Conservation (phyloP, 2,113 vertebrate species). For the Misgurnus anguillicaudatus region DNA sequence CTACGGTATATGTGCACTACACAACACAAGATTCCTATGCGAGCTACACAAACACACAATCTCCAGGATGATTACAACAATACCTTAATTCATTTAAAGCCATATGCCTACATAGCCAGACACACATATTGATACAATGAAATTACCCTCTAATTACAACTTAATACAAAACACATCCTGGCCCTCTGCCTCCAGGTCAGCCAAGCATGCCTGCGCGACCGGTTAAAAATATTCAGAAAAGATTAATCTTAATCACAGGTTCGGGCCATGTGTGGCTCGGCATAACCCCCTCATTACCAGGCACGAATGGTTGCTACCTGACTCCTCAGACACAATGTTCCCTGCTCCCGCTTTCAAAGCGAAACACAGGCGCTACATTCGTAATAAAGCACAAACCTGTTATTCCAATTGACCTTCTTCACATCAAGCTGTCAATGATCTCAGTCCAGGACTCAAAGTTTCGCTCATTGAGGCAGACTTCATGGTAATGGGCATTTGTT, state of each 20-base stretch:
- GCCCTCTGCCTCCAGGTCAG: conserved; percentile 35
- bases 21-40: neutral
- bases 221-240: conserved; percentile 61
- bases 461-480: conserved; percentile 70
- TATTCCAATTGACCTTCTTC: conserved; percentile 85
- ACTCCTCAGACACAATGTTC: conserved; percentile 66
- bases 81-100: conserved; percentile 37
- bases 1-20: neutral
- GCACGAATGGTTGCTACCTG: conserved; percentile 45
- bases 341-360: conserved; percentile 62
- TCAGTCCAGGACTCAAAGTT: conserved; percentile 75
- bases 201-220: conserved; percentile 36
- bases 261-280: conserved; percentile 75
- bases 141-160: conserved; percentile 34
- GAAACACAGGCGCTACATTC: conserved; percentile 76
- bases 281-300: conserved; percentile 79
- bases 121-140: conserved; percentile 30
- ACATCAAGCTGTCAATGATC: conserved; percentile 85
- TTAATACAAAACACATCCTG: conserved; percentile 40
- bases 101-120: conserved; percentile 32
- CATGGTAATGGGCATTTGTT: conserved; percentile 80
- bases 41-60: neutral
- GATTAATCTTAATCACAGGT: conserved; percentile 82
- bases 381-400: conserved; percentile 81
- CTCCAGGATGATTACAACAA: conserved; percentile 21